Evolutionary conservation across 2,888 invertebrate genomes (phyloP), one percentile per base, ranked within the genome.

Genomic region (Laspeyria flexula): DNA sequence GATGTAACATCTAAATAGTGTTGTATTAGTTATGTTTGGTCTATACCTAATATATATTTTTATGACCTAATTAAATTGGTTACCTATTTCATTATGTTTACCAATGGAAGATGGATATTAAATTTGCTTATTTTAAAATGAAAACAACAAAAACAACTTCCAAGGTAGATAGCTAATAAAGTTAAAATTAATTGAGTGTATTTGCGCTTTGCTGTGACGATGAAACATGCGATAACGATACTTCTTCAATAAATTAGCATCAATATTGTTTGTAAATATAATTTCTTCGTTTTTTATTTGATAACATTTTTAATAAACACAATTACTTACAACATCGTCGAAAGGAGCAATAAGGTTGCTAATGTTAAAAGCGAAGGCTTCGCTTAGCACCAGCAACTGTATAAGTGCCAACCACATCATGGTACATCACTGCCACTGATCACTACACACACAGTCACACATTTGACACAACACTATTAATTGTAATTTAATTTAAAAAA

Each of bases 361-460:
- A 60, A 78, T 63, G 73, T 90, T 90, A 40, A 80, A 77, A 35
- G 84, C 79, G 52, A 82, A 66, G 40, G 77, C 74, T 66, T 77
- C 77, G 59, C 72, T 86, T 69, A 90, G 66, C 72, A 91, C 73
- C 75, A 91, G 75, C 69, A 91, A 67, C 57, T 81, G 76, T 65
- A 83, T 81, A 56, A 85, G 67, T 55, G 77, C 78, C 78, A 81
- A 59, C 88, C 87, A 87, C 91, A 91, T 91, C 65, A 65, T 86
- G 76, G 64, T 65, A 75, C 88, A 88, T 86, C 86, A 85, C 85
- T 55, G 66, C 56, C 55, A 61, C 60, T 55, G 31, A 68, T 44
- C 75, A 73, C 61, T 62, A 71, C 77, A 69, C 63, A 64, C 31
- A 31, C 31, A 11, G 3, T 60, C 77, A 77, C 76, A 59, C 60